These are phyloP conservation scores for Tetanocera ferruginea DNA, from an alignment of 2,888 invertebrate genomes.

Conservation along the genomic window DNA sequence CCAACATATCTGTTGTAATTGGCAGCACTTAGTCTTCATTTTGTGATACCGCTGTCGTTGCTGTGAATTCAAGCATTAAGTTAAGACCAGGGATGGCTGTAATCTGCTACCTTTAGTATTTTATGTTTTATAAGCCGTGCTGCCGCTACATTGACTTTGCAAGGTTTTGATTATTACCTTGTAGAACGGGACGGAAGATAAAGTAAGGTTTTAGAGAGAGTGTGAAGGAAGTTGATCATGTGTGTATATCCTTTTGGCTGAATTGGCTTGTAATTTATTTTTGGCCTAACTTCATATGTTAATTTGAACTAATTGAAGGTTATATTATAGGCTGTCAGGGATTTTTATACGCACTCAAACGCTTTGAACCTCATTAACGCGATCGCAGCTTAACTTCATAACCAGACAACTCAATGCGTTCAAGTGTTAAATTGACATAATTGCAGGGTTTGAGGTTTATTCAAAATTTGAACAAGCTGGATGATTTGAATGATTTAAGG, in stretches of 20 bases:
- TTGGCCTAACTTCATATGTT: neutral
- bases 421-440: slow-evolving; percentile 17
- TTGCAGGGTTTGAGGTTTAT: neutral
- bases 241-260: neutral
- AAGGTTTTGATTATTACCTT: slow-evolving; percentile 17
- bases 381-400: too few relatives aligned
- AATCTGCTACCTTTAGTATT: too few relatives aligned
- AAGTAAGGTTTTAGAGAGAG: neutral
- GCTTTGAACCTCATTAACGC: neutral
- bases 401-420: neutral
- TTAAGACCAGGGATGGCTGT: too few relatives aligned
- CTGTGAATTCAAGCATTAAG: too few relatives aligned
- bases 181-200: neutral
- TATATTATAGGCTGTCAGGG: neutral
- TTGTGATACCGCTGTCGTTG: neutral
- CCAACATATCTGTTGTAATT: slow-evolving; percentile 25
- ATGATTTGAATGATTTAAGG: too few relatives aligned
- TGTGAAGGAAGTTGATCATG: neutral
- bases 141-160: neutral
- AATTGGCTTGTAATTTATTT: neutral
- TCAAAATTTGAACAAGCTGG: too few relatives aligned
- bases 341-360: neutral
- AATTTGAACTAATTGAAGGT: slow-evolving; percentile 9
- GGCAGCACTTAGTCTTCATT: slow-evolving; percentile 11
- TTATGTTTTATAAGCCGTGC: too few relatives aligned